These are phyloP conservation scores for Dendroctonus valens DNA, from an alignment of 1,140 invertebrate genomes.

Conservation along the genomic window DNA sequence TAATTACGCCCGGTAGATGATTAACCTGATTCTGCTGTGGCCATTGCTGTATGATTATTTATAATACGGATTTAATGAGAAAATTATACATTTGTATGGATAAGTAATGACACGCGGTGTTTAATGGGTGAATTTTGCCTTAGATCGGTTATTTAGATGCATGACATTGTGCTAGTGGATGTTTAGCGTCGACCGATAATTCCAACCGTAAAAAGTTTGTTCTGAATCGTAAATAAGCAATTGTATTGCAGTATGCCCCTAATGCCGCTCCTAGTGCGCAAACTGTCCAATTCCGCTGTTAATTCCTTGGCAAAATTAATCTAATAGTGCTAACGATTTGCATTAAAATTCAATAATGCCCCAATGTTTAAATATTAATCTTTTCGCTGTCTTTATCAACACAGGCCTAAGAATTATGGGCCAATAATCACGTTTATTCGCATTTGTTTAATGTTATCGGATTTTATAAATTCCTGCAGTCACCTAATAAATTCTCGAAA, in stretches of 20 bases:
- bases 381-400: slow-evolving; percentile 27
- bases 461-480: slow-evolving; percentile 14
- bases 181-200: background rate
- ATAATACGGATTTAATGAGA: slow-evolving; percentile 35
- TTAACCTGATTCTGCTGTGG: slow-evolving; percentile 31
- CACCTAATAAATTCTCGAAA: slow-evolving; percentile 24
- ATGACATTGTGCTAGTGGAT: background rate
- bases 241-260: background rate
- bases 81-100: slow-evolving; percentile 31
- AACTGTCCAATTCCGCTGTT: background rate
- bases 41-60: slow-evolving; percentile 32
- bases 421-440: slow-evolving; percentile 25
- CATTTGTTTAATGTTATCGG: slow-evolving; percentile 16
- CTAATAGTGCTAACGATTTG: slow-evolving; percentile 24
- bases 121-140: slow-evolving; percentile 26
- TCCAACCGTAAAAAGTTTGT: background rate
- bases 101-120: slow-evolving; percentile 31
- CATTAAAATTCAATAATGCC: slow-evolving; percentile 30
- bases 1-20: slow-evolving; percentile 24
- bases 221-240: background rate
- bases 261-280: background rate
- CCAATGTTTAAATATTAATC: slow-evolving; percentile 27
- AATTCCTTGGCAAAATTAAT: slow-evolving; percentile 17
- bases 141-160: slow-evolving; percentile 16
- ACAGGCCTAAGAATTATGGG: slow-evolving; percentile 14